These are phyloP conservation scores for Notolabrus celidotus DNA, from an alignment of 2,797 vertebrate genomes.

Conservation along the genomic window DNA sequence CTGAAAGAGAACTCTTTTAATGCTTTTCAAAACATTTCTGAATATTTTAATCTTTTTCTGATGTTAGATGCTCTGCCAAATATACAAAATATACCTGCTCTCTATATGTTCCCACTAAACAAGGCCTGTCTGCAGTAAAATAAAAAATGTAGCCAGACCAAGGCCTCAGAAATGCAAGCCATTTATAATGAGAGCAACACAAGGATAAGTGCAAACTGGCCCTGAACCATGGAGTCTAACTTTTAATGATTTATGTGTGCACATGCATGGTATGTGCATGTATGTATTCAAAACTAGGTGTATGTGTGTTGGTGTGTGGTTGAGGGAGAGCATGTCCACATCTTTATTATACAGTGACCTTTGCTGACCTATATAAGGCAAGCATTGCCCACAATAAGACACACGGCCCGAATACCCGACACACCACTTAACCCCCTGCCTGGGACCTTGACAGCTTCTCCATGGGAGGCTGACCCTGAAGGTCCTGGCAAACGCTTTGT, in stretches of 20 bases:
- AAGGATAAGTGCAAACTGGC: constrained; percentile 55
- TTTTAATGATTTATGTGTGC: constrained; percentile 48
- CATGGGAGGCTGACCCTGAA: constrained; percentile 77
- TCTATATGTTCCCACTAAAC: constrained; percentile 9
- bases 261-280: constrained; percentile 25
- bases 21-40: constrained; percentile 10
- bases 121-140: constrained; percentile 40
- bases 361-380: constrained; percentile 59
- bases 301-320: constrained; percentile 1
- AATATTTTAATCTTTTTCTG: neutral
- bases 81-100: constrained; percentile 2
- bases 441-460: constrained; percentile 82
- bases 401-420: constrained; percentile 62
- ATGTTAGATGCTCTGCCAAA: neutral
- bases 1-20: neutral
- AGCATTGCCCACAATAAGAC: constrained; percentile 69
- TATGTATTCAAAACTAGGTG: constrained; percentile 38
- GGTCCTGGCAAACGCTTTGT: constrained; percentile 70
- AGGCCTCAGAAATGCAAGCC: constrained; percentile 33
- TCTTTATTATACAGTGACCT: constrained; percentile 75
- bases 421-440: constrained; percentile 80
- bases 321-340: constrained; percentile 10
- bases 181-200: constrained; percentile 46
- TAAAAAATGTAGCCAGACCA: constrained; percentile 24
- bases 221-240: constrained; percentile 62